Base-by-base conservation (phyloP, 1,140 invertebrate genomes). In the Diachasmimorpha longicaudata region DNA sequence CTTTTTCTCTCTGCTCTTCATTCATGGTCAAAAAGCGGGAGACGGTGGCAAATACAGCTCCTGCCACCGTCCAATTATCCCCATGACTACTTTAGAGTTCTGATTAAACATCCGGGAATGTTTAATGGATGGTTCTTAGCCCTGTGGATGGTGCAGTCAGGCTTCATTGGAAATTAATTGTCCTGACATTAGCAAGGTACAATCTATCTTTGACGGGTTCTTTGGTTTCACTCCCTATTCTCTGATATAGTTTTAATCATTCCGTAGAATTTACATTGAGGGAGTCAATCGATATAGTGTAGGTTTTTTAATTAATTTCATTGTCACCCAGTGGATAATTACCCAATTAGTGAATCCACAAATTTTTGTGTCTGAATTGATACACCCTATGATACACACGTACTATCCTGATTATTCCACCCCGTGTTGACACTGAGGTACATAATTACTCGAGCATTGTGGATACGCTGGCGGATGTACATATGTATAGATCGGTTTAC, bases 101-200 rank as follows among this genome's bases (percentile, higher is more conserved):
- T 85, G 84, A 85, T 85, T 85, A 85, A 85, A 85, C 84, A 85
- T 78, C 42, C 58, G 79, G 67, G 19, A 11, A 63, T 63, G 74
- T 75, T 73, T 84, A 84, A 84, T 85, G 83, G 82, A 84, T 82
- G 81, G 77, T 79, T 73, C 68, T 79, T 37, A 67, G 58, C 9
- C 16, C 63, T 14, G 10, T 52, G 21, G 14, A 52, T 37, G 48
- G 46, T 58, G 48, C 13, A 72, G 71, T 72, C 71, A 72, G 67
- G 36, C 36, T 39, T 48, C 44, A 68, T 74, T 58, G 46, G 66
- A 69, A 66, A 75, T 75, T 75, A 70, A 75, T 75, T 75, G 73
- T 70, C 46, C 48, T 58, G 46, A 63, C 58, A 63, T 63, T 25
- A 25, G 21, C 23, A 25, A 63, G 19, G 58, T 10, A 23, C 23